phyloP scores from a whole-genome alignment of 2,888 invertebrate species.

The Volucella zonaria region DNA sequence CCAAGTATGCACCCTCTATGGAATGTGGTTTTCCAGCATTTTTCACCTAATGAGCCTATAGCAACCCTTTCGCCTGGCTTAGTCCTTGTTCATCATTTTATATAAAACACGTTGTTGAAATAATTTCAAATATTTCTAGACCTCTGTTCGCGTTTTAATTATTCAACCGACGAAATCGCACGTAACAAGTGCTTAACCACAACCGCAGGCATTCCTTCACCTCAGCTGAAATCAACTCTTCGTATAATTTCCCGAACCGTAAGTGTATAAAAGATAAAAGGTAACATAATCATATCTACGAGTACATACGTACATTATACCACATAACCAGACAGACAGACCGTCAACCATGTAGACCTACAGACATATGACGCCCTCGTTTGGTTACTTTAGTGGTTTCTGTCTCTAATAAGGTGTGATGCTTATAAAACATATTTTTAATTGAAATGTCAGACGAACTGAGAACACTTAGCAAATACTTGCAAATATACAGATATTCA shows the following conservation, averaged over 20 bases:
- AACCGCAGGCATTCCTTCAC: background rate
- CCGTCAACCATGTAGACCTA: background rate
- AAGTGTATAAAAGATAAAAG: constrained; percentile 35
- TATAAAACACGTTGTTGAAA: too few species aligned
- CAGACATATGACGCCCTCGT: constrained; percentile 18
- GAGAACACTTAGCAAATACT: constrained; percentile 55
- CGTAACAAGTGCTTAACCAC: constrained; percentile 1
- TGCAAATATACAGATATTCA: background rate
- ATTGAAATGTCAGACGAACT: constrained; percentile 68
- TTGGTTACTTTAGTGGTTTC: constrained; percentile 61
- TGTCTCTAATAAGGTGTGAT: constrained; percentile 52
- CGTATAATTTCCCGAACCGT: constrained; percentile 19
- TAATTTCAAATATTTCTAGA: background rate
- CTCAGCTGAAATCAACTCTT: constrained; percentile 3
- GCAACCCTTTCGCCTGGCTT: too few species aligned
- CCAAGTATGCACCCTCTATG: too few species aligned
- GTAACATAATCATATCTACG: constrained; percentile 16
- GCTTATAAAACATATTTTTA: constrained; percentile 70
- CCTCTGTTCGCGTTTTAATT: background rate
- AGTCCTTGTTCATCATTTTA: too few species aligned
- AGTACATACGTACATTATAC: background rate
- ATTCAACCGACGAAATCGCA: background rate
- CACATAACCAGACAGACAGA: too few species aligned
- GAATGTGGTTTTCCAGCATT: too few species aligned
- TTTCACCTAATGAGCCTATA: too few species aligned